Base-by-base conservation (phyloP, 1,140 invertebrate genomes). In the Monomorium pharaonis region DNA sequence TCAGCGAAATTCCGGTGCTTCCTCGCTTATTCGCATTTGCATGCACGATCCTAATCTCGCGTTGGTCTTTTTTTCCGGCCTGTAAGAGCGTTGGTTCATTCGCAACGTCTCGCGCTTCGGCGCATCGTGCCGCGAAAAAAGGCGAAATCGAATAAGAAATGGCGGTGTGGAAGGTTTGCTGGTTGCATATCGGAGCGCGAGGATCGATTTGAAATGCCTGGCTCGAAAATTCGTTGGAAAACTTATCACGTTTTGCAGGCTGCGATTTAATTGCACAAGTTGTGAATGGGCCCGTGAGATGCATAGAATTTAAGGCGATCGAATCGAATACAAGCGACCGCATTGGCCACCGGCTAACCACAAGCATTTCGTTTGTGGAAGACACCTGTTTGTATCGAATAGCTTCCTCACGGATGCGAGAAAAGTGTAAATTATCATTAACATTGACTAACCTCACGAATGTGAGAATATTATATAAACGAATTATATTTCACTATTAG, bases 1-100 rank as follows among this genome's bases (percentile, higher is more conserved):
- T 14, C 83, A 65, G n/a, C 49, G 47, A 85, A 78, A 85, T 85
- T 76, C 74, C 63, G 30, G 10, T 54, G 24, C 33, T 83, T 16
- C 47, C 63, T 63, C 69, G 47, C 70, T n/a, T 33, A 14, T 51
- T 44, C 21, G 54, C 86, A 84, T 88, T 89, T 84, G 60, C 80
- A 75, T 85, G 49, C 62, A 80, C 85, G 78, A 90, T 78, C 60
- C 62, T 85, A 77, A 85, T 85, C 74, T 78, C 62, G n/a, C 14
- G 4, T 18, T 78, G 74, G 60, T 78, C 62, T 78, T 58, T 76
- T 84, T 63, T 56, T 47, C 10, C 18, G 24, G 27, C 37, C 56
- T 44, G 24, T 67, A 78, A 85, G 70, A 84, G 24, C 62, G 60
- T 62, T 24, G 74, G 83, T 85, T 85, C 72, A 85, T 88, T 88